Evolutionary conservation across 2,797 vertebrate species (phyloP).

Genomic region (Sciurus carolinensis): DNA sequence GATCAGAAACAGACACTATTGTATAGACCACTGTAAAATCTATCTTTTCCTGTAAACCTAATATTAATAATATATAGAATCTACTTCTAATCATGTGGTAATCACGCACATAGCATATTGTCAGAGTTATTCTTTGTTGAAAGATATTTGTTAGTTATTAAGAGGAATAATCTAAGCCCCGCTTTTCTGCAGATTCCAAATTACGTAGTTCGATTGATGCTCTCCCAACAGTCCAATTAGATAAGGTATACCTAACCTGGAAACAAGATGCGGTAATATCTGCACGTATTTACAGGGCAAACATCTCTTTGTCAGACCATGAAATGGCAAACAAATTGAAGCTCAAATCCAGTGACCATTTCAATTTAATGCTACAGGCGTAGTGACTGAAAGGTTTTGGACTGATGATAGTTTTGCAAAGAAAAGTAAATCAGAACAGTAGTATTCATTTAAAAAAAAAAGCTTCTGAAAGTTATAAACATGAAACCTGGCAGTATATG

Average conservation of each 20-base stretch:
- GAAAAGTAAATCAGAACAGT: conserved; percentile 76
- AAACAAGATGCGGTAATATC: conserved; percentile 59
- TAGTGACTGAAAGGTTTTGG: conserved; percentile 65
- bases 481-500: conserved; percentile 84
- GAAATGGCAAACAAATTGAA: conserved; percentile 76
- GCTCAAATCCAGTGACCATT: conserved; percentile 73
- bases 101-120: conserved; percentile 36
- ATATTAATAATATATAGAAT: neutral
- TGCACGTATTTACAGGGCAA: conserved; percentile 59
- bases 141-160: conserved; percentile 66
- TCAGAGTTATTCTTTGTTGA: conserved; percentile 68
- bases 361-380: conserved; percentile 70
- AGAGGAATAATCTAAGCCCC: conserved; percentile 64
- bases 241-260: conserved; percentile 56
- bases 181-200: conserved; percentile 76
- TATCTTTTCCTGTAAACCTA: conserved; percentile 52
- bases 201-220: conserved; percentile 25
- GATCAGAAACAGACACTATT: conserved; percentile 62
- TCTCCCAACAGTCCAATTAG: conserved; percentile 31
- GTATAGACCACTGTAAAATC: conserved; percentile 38
- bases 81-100: conserved; percentile 41
- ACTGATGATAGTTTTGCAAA: conserved; percentile 66
- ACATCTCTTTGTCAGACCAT: conserved; percentile 68
- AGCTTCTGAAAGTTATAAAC: conserved; percentile 83
- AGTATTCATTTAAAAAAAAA: conserved; percentile 47